Evolutionary conservation across 2,888 invertebrate genomes (phyloP), one percentile per base, ranked within the genome.

Genomic region (Apocheima hispidaria): DNA sequence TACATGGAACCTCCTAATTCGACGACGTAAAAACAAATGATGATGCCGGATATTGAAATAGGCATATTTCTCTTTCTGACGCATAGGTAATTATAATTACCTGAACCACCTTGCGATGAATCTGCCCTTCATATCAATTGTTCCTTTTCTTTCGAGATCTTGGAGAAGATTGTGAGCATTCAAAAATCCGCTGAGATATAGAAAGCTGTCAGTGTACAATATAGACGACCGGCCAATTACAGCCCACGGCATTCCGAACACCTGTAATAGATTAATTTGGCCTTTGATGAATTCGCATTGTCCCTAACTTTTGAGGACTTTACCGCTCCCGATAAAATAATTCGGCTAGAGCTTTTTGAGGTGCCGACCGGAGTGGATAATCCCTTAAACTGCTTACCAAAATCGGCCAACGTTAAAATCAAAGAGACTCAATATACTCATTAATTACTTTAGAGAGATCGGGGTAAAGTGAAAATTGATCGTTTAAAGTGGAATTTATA

Each of bases 181-280:
- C 16, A 95, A 75, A 60, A 94, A 92, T 1, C 95, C 95, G 66
- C 94, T 94, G 14, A 95, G 82, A 60, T 94, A 88, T 14, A 95
- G 82, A 71, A 95, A 95, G 46, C 93, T 92, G 77, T 95, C 95
- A 0, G 95, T 95, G 77, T 94, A 95, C 16, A 95, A 82, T 14
- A 94, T 94, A 0, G 95, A 94, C 2, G 94, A 94, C 33, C 94
- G 88, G 5, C 94, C 94, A 2, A 94, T 78, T 0, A 94, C 92
- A 0, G 94, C 93, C 94, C 94, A 95, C 0, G 93, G 92, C 90
- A 90, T 92, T 0, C 90, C 90, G 51, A 92, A 92, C 4, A 92
- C 88, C 92, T 92, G 75, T 5, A 81, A 82, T 49, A 59, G 49
- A 55, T 55, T 55, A 55, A 63, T 63, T 61, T 56, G 35, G 20